Conservation (phyloP, 2,888 invertebrate species). For the Galeopsomyia nigrocyanea region DNA sequence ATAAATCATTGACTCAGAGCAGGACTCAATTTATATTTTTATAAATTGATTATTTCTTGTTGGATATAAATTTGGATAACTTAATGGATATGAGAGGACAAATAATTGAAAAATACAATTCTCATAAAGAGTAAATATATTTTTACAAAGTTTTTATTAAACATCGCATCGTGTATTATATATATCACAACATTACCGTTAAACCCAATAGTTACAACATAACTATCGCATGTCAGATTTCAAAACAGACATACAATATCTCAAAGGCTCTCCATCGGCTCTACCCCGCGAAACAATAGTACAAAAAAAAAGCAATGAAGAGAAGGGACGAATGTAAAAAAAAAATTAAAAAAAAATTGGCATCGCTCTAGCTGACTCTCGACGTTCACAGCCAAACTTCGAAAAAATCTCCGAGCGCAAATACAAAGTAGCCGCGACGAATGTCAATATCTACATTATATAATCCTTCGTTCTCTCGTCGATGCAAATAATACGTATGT, state of each 20-base stretch:
- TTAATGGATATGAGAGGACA: too few relatives aligned
- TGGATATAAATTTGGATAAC: too few relatives aligned
- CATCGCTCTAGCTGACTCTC: constrained; percentile 28
- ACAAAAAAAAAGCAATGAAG: constrained; percentile 12
- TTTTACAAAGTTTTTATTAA: constrained; percentile 65
- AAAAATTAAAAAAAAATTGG: constrained; percentile 41
- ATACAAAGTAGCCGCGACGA: constrained; percentile 5
- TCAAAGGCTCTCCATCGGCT: constrained; percentile 24
- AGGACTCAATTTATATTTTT: too few relatives aligned
- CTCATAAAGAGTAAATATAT: constrained; percentile 39
- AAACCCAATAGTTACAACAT: constrained; percentile 46
- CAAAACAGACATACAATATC: constrained; percentile 31
- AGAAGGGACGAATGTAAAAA: constrained; percentile 33
- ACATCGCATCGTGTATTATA: constrained; percentile 61
- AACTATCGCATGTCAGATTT: constrained; percentile 42
- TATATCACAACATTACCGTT: constrained; percentile 63
- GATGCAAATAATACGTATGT: constrained; percentile 2
- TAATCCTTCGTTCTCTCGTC: not conserved
- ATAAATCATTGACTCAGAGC: too few relatives aligned
- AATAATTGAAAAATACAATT: too few relatives aligned
- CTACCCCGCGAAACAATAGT: constrained; percentile 12
- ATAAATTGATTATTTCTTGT: too few relatives aligned
- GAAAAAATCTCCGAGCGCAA: constrained; percentile 39
- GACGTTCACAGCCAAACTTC: constrained; percentile 52
- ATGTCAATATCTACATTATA: not conserved